Conservation (phyloP, 2,797 vertebrate genomes). For the Syngnathus rostellatus region DNA sequence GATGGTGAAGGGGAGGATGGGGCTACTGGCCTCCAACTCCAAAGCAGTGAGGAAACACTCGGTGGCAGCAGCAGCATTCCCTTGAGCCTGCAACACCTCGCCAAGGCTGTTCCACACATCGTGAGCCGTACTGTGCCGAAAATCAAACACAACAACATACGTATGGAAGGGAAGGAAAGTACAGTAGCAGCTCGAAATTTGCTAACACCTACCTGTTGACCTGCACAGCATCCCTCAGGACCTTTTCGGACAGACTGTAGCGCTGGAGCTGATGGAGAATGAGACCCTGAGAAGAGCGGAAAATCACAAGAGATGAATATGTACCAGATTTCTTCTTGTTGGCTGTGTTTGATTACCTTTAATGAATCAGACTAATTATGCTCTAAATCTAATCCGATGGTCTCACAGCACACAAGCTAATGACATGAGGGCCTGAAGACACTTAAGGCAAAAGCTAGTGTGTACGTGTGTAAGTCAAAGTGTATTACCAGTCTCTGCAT, state of each 20-base stretch:
- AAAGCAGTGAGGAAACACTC: conserved; percentile 95
- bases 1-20: conserved; percentile 92
- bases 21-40: conserved; percentile 97
- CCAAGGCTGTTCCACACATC: conserved; percentile 96
- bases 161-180: background rate
- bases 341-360: background rate
- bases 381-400: background rate
- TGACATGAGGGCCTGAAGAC: background rate
- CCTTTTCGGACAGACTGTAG: conserved; percentile 90
- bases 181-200: background rate
- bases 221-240: conserved; percentile 90
- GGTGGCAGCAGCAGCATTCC: conserved; percentile 83
- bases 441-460: conserved; percentile 1
- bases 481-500: conserved; percentile 93
- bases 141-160: background rate
- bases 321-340: background rate
- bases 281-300: conserved; percentile 71
- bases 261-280: conserved; percentile 93
- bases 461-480: conserved; percentile 8
- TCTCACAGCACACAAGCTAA: background rate
- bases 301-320: background rate
- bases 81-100: conserved; percentile 94
- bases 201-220: conserved; percentile 72
- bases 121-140: conserved; percentile 78
- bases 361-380: background rate